phyloP scores from a whole-genome alignment of 2,888 invertebrate species.

The Zaprionus obscuricornis region DNA sequence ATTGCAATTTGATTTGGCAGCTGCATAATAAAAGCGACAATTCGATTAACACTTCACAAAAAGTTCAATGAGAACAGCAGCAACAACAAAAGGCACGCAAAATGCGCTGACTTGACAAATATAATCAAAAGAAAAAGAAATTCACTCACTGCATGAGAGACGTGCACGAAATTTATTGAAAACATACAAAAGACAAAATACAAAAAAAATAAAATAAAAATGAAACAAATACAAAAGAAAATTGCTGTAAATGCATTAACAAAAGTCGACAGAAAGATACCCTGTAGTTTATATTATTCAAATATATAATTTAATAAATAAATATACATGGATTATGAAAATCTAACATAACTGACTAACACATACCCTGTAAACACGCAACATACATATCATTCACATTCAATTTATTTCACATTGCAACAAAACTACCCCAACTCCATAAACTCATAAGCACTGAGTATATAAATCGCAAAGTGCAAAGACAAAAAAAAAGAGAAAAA shows the following conservation, averaged over 20 bases:
- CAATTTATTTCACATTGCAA: too few relatives aligned
- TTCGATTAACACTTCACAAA: slow-evolving; percentile 67
- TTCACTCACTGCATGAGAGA: slow-evolving; percentile 60
- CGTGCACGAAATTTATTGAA: slow-evolving; percentile 72
- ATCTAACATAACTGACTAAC: too few relatives aligned
- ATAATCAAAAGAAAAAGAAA: slow-evolving; percentile 66
- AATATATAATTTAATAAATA: too few relatives aligned
- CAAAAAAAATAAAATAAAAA: slow-evolving; percentile 22
- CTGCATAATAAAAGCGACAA: slow-evolving; percentile 51
- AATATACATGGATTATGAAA: too few relatives aligned
- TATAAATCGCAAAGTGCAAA: slow-evolving; percentile 35
- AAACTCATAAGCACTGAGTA: background rate
- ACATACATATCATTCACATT: too few relatives aligned
- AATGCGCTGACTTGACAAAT: slow-evolving; percentile 69
- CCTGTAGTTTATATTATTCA: background rate
- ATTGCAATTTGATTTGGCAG: slow-evolving; percentile 59
- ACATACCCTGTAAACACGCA: too few relatives aligned
- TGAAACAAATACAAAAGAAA: too few relatives aligned
- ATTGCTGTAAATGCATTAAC: too few relatives aligned
- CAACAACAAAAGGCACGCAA: slow-evolving; percentile 36
- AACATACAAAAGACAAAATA: slow-evolving; percentile 56
- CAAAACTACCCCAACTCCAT: too few relatives aligned
- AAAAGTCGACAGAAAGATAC: background rate
- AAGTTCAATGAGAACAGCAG: slow-evolving; percentile 47
- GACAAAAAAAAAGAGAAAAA: slow-evolving; percentile 29